These are phyloP conservation scores for Phaenicophaeus curvirostris DNA, from an alignment of 2,797 vertebrate species.

Conservation along the genomic window DNA sequence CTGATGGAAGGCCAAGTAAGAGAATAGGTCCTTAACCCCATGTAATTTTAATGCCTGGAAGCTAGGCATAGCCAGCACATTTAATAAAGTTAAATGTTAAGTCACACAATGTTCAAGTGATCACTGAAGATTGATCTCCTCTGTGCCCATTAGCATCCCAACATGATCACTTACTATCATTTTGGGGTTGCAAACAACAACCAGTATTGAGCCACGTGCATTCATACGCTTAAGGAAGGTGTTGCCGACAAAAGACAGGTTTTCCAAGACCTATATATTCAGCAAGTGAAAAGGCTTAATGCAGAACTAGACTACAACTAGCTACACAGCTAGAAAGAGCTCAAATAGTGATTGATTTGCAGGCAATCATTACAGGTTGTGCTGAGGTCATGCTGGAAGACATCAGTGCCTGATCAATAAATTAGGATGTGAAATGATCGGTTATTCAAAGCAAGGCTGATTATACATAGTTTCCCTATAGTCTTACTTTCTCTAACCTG, in stretches of 20 bases:
- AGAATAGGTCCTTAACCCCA: background rate
- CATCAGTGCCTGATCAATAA: background rate
- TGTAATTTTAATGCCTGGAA: constrained; percentile 18
- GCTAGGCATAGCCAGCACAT: background rate
- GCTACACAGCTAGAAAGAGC: background rate
- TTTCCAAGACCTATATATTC: background rate
- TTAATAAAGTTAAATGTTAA: constrained; percentile 28
- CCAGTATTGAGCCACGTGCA: background rate
- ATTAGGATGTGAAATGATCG: background rate
- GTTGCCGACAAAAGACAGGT: background rate
- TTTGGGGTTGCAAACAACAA: background rate
- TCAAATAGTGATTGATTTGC: background rate
- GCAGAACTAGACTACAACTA: background rate
- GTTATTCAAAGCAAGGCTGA: background rate
- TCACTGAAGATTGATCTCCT: background rate
- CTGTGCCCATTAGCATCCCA: background rate
- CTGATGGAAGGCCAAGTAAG: constrained; percentile 9
- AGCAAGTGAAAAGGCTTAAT: accelerated
- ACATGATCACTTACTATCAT: background rate
- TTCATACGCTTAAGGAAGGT: background rate
- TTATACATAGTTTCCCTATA: background rate
- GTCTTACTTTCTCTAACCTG: background rate
- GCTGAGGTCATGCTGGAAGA: background rate
- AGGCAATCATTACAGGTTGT: background rate
- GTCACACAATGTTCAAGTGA: background rate